phyloP scores from a whole-genome alignment of 2,113 vertebrate genomes.

The Bos indicus region DNA sequence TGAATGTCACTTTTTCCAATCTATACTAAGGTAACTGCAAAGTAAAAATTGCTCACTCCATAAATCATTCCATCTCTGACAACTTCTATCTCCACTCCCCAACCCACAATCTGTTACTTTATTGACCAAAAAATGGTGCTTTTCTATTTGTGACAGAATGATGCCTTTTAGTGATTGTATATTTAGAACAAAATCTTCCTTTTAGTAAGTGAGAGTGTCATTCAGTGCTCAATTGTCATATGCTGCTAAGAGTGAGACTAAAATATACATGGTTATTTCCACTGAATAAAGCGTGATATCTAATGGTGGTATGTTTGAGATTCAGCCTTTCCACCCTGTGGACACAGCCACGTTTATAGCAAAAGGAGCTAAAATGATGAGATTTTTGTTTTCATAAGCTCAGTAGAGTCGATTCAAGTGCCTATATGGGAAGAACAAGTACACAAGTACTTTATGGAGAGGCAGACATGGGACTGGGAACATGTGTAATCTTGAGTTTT shows the following conservation, averaged over 20 bases:
- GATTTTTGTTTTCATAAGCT: constrained; percentile 11
- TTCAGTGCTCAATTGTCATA: not conserved
- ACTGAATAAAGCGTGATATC: not conserved
- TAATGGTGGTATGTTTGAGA: not conserved
- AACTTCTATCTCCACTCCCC: not conserved
- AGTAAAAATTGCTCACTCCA: not conserved
- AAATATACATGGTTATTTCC: not conserved
- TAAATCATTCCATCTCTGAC: not conserved
- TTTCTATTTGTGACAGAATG: not conserved
- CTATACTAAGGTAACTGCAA: not conserved
- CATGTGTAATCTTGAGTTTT: not conserved
- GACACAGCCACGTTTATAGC: not conserved
- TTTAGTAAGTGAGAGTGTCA: not conserved
- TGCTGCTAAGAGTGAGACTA: not conserved
- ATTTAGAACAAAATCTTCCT: constrained; percentile 2
- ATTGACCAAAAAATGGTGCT: not conserved
- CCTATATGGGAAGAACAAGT: not conserved
- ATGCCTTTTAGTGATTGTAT: not conserved
- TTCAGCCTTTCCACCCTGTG: not conserved
- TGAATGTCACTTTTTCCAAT: not conserved
- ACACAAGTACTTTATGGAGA: not conserved
- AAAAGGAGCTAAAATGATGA: not conserved
- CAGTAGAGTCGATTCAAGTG: not conserved
- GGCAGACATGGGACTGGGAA: not conserved
- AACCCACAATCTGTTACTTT: not conserved